Conservation (phyloP, 1,140 invertebrate species). For the Cyclargus thomasi region DNA sequence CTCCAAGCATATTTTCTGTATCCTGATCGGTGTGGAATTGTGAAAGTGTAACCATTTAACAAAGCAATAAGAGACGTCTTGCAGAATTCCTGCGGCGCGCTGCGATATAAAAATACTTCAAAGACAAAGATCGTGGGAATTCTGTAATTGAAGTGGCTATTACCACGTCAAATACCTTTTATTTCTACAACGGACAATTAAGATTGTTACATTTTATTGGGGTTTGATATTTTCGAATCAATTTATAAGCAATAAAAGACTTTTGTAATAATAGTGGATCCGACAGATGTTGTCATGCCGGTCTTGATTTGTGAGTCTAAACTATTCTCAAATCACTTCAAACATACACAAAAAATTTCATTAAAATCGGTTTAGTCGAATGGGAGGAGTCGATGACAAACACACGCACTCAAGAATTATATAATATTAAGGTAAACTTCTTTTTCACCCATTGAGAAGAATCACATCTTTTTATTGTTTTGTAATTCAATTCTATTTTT, state of each 20-base stretch:
- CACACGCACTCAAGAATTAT: too few relatives aligned
- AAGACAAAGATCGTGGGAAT: background rate
- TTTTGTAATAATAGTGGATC: too few relatives aligned
- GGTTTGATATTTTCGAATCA: background rate
- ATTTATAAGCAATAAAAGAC: too few relatives aligned
- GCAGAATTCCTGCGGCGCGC: background rate
- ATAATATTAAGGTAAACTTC: too few relatives aligned
- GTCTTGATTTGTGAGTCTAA: too few relatives aligned
- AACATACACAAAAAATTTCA: too few relatives aligned
- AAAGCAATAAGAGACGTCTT: background rate
- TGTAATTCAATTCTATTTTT: too few relatives aligned
- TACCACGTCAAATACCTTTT: conserved; percentile 1
- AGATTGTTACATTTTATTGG: background rate
- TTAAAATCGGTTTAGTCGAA: too few relatives aligned
- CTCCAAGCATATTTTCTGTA: background rate
- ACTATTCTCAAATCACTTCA: too few relatives aligned
- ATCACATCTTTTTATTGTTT: too few relatives aligned
- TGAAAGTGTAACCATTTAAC: background rate
- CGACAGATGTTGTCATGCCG: too few relatives aligned
- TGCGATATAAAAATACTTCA: background rate
- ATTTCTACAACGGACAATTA: background rate
- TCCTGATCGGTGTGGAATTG: background rate
- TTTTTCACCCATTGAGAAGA: background rate
- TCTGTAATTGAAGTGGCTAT: conserved; percentile 1
- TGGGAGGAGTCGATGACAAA: too few relatives aligned